Percentiles rank a stretch among this genome's conserved stretches.
Evolutionary conservation across 2,888 invertebrate species (phyloP).

Genomic region (Ormyrus thymus): DNA sequence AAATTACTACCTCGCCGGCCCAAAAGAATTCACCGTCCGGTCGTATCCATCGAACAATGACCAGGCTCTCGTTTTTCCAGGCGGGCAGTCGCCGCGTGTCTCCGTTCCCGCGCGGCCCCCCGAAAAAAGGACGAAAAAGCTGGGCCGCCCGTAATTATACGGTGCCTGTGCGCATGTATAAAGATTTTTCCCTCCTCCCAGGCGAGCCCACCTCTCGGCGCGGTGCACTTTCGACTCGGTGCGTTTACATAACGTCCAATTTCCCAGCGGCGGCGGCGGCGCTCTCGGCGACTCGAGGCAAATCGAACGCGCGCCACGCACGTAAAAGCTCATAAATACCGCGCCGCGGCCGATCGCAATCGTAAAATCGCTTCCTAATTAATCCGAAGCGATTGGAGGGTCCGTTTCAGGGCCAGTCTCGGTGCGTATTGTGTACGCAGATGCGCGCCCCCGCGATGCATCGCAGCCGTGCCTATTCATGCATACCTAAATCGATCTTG

Average conservation of each 20-base stretch:
- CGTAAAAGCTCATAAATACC: slow-evolving; percentile 12
- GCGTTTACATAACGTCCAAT: slow-evolving; percentile 46
- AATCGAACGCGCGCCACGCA: neutral
- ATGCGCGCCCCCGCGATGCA: slow-evolving; percentile 12
- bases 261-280: slow-evolving; percentile 18
- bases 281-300: neutral
- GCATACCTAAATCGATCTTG: slow-evolving; percentile 47
- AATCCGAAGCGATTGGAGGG: neutral
- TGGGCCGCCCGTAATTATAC: slow-evolving; percentile 33
- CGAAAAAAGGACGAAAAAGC: no score
- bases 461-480: slow-evolving; percentile 41
- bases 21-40: no score
- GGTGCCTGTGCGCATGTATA: slow-evolving; percentile 7
- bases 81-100: no score
- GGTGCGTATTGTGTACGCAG: neutral
- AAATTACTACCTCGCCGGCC: no score
- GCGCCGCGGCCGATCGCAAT: slow-evolving; percentile 29
- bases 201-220: neutral
- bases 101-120: no score
- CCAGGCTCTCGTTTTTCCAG: no score
- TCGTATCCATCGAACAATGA: no score
- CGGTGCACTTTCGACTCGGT: slow-evolving; percentile 28
- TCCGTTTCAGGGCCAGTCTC: slow-evolving; percentile 14
- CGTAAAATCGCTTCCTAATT: slow-evolving; percentile 42
- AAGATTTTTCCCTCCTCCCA: slow-evolving; percentile 26